Evolutionary conservation across 2,888 invertebrate species (phyloP), one percentile per base, ranked within the genome.

Genomic region (Saturnia pavonia): DNA sequence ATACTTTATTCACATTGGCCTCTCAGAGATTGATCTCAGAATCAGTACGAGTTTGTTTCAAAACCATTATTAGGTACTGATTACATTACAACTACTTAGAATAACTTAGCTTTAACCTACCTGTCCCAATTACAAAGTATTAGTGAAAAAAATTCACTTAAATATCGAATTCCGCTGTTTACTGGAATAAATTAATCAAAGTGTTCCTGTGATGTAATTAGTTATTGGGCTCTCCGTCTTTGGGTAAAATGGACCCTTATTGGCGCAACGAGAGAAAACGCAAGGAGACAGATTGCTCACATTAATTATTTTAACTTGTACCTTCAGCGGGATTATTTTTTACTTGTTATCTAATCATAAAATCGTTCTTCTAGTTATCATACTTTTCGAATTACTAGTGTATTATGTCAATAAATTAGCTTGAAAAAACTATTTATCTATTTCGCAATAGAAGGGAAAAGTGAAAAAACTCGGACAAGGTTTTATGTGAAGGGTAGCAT

Each of bases 171-270:
- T 40, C n/a, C 19, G 65, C 25, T 65, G 40, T 6, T 40, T 65
- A 9, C 14, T 40, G 65, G 65, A 65, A 65, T 65, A 65, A 65
- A 65, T 65, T 34, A 65, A 65, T 65, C 40, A 65, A 7, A 40
- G n/a, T 1, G 34, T 40, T 40, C 19, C 65, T 12, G 65, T 40
- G 65, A 19, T n/a, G 40, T 65, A n/a, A 65, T 65, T 65, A 65
- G 40, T 65, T 40, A 65, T 65, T 25, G 27, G 25, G 14, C 57
- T 27, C 57, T 27, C 57, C 57, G 12, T 60, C 25, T 60, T 14
- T 27, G 14, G 57, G 57, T 60, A 19, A 65, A 65, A n/a, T 6
- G 65, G 19, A 16, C 40, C 40, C 19, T 65, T 40, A 25, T 65
- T 40, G 40, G 2, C n/a, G n/a, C n/a, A 65, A n/a, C 40, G 40